phyloP scores from a whole-genome alignment of 2,888 invertebrate species.

The Brachypterus glaber region DNA sequence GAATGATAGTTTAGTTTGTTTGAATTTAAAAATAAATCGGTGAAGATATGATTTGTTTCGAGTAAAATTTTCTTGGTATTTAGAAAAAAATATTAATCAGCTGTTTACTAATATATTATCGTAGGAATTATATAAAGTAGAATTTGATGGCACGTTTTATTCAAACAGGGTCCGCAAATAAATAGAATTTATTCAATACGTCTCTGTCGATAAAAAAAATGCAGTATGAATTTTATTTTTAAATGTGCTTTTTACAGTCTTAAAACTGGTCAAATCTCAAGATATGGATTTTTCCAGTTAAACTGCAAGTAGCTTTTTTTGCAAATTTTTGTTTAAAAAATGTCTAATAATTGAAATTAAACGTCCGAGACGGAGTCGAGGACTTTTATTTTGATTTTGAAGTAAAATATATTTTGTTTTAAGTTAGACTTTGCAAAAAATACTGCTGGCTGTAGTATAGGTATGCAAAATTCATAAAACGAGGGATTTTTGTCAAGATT shows the following conservation, averaged over 20 bases:
- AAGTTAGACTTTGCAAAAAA: no score
- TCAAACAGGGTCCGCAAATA: conserved; percentile 13
- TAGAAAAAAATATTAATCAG: conserved; percentile 11
- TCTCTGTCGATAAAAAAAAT: no score
- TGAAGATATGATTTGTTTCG: conserved; percentile 18
- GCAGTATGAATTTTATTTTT: no score
- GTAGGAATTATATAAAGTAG: conserved; percentile 27
- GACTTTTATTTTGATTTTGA: no score
- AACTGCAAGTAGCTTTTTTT: conserved; percentile 22
- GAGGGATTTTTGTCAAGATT: no score
- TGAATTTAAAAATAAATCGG: conserved; percentile 24
- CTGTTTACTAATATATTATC: conserved; percentile 8
- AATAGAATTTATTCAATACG: conserved; percentile 14
- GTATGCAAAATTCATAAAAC: no score
- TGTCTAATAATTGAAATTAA: conserved; percentile 21
- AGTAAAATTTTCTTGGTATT: conserved; percentile 14
- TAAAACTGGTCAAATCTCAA: no score
- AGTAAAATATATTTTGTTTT: no score
- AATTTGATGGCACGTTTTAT: conserved; percentile 32
- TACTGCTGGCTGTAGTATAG: no score
- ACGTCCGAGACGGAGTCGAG: no score
- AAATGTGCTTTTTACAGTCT: no score
- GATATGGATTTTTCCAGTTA: no score
- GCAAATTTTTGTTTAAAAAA: conserved; percentile 16
- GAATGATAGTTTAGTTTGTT: conserved; percentile 23